Evolutionary conservation across 2,888 invertebrate species (phyloP).

Genomic region (Oscheius onirici): DNA sequence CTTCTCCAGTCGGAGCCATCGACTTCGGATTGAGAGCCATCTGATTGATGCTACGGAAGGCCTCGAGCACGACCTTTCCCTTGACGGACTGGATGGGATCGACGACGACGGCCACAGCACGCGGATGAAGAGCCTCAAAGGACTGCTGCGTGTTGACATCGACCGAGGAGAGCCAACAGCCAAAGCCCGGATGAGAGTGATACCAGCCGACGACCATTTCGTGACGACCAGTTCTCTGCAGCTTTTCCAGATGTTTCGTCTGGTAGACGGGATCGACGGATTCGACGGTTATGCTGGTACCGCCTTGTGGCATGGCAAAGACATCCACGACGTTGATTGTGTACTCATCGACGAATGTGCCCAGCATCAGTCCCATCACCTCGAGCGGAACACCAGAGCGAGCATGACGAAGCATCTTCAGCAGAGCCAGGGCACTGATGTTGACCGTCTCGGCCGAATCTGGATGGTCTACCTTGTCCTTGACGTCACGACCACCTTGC

Average conservation of each 20-base stretch:
- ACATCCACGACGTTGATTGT: constrained; percentile 98
- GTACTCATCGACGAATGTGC: constrained; percentile 99
- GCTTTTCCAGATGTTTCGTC: constrained; percentile 51
- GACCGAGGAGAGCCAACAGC: constrained; percentile 96
- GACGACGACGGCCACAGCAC: constrained; percentile 98
- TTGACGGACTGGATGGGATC: constrained; percentile 99
- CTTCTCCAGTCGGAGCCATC: constrained; percentile 58
- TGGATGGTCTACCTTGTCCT: constrained; percentile 81
- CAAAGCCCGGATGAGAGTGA: constrained; percentile 99
- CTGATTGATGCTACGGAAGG: constrained; percentile 58
- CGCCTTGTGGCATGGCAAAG: constrained; percentile 94
- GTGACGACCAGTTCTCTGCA: constrained; percentile 46
- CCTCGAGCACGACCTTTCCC: constrained; percentile 76
- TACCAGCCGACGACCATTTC: constrained; percentile 73
- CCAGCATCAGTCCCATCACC: constrained; percentile 88
- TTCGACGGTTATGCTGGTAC: constrained; percentile 59
- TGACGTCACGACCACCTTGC: constrained; percentile 4
- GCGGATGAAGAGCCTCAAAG: constrained; percentile 84
- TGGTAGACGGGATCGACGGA: constrained; percentile 60
- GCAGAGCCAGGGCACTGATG: constrained; percentile 89
- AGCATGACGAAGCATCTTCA: constrained; percentile 99
- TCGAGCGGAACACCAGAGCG: constrained; percentile 74
- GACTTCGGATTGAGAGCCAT: constrained; percentile 38
- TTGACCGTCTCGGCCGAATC: constrained; percentile 94
- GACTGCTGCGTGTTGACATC: constrained; percentile 77